These are phyloP conservation scores for Lacerta viridis DNA, from an alignment of 2,797 vertebrate species.

Conservation along the genomic window DNA sequence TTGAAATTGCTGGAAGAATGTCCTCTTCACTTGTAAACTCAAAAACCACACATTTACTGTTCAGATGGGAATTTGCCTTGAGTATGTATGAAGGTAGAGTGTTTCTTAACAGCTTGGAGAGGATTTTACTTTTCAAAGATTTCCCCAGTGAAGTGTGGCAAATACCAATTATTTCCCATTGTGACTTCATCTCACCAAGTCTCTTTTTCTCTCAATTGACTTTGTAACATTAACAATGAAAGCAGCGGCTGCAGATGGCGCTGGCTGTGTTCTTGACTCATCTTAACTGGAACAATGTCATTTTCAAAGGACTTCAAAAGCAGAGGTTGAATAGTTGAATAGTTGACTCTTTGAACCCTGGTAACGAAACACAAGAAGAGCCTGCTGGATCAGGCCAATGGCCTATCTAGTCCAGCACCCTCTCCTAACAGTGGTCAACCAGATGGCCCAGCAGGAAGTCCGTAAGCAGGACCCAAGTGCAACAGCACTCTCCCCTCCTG, in stretches of 20 bases:
- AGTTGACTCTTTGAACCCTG: neutral
- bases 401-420: no score
- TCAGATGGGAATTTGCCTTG: no score
- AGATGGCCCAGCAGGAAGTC: no score
- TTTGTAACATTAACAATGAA: constrained; percentile 36
- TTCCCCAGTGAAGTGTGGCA: constrained; percentile 25
- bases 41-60: no score
- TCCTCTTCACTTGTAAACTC: no score
- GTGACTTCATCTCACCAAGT: constrained; percentile 24
- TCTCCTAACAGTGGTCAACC: no score
- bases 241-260: constrained; percentile 11
- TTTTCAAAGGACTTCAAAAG: constrained; percentile 21
- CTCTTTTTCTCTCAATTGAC: constrained; percentile 29
- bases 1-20: no score
- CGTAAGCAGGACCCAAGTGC: no score
- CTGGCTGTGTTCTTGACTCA: neutral
- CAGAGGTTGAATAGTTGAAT: constrained; percentile 7
- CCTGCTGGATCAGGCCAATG: no score
- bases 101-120: neutral
- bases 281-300: constrained; percentile 18
- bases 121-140: neutral
- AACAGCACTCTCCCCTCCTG: no score
- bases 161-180: constrained; percentile 25
- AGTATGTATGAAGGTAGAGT: no score
- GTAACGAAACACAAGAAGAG: no score